These are phyloP conservation scores for Magallana nippona DNA, from an alignment of 2,888 invertebrate genomes.

Conservation along the genomic window DNA sequence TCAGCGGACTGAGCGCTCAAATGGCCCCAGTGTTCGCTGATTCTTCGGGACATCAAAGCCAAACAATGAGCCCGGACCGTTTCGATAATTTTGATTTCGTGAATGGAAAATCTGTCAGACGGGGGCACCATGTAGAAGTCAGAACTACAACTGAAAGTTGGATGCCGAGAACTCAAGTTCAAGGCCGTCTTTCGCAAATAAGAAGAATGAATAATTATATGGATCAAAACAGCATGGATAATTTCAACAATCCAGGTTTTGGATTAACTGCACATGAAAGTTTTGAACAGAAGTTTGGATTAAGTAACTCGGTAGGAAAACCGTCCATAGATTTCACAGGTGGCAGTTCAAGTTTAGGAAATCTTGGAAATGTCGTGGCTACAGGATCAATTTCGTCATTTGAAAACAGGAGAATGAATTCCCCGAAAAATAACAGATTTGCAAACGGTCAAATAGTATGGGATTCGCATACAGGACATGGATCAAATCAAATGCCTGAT, in stretches of 20 bases:
- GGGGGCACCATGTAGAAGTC: not conserved
- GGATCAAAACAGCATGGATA: not conserved
- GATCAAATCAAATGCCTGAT: not conserved
- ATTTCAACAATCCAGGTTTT: not conserved
- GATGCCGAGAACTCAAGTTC: not conserved
- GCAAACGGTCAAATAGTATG: not conserved
- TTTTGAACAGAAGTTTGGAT: constrained; percentile 5
- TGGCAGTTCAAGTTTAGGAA: constrained; percentile 4
- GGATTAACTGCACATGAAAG: constrained; percentile 1
- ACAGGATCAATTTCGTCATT: constrained; percentile 10
- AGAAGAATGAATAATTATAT: not conserved
- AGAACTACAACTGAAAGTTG: not conserved
- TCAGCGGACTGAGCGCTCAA: constrained; percentile 2
- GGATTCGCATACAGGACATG: constrained; percentile 7
- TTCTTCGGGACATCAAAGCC: not conserved
- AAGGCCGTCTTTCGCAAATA: not conserved
- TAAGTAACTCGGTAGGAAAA: constrained; percentile 24
- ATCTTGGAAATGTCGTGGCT: constrained; percentile 12
- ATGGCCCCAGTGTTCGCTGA: constrained; percentile 7
- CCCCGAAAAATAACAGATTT: not conserved
- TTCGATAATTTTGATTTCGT: not conserved
- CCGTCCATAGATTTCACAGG: constrained; percentile 22
- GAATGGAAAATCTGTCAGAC: constrained; percentile 7
- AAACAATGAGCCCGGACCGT: constrained; percentile 15
- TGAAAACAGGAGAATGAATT: not conserved